Base-by-base conservation (phyloP, 2,797 vertebrate species). In the Cyclopterus lumpus region DNA sequence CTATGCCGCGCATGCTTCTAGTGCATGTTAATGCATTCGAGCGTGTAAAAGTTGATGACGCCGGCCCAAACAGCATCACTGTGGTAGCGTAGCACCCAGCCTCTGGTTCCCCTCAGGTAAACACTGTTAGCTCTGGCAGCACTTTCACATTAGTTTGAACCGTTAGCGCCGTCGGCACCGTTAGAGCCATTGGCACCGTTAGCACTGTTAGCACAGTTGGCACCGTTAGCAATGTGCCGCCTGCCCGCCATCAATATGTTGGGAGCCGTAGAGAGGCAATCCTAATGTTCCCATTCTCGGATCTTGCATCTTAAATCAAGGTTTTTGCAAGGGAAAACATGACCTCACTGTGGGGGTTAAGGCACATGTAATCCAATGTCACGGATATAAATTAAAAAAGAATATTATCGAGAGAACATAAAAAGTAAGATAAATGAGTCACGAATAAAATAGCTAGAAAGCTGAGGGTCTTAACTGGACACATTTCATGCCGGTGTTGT, bases 361-460 rank as follows among this genome's bases (percentile, higher is more conserved):
- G 46, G 40, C 10, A 8, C 16, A 10, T 55, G 46, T 22, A 42
- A 62, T 6, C 28, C 38, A 28, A 20, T 32, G 40, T 60, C 10
- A 36, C 10, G 44, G 9, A 53, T 3, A 30, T 40, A 26, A 34
- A 57, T 30, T 4, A 44, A 65, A 46, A 34, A 8, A 32, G 1
- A 40, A 32, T 34, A 28, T 22, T 55, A 55, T 8, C n/a, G 69
- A 61, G 22, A 28, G 14, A 0, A 32, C 28, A 48, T 46, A 12
- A 32, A 14, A n/a, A 1, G 8, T 8, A n/a, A 9, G 46, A 48
- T 48, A 1, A 48, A 46, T 20, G 3, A 32, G 22, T 48, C 3
- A 14, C 34, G 12, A 49, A 9, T 12, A 65, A 49, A 73, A 66
- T 3, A 58, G 44, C 74, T 20, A 36, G 55, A 77, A 20, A 46